Evolutionary conservation across 2,888 invertebrate species (phyloP).

Genomic region (Lysandra bellargus): DNA sequence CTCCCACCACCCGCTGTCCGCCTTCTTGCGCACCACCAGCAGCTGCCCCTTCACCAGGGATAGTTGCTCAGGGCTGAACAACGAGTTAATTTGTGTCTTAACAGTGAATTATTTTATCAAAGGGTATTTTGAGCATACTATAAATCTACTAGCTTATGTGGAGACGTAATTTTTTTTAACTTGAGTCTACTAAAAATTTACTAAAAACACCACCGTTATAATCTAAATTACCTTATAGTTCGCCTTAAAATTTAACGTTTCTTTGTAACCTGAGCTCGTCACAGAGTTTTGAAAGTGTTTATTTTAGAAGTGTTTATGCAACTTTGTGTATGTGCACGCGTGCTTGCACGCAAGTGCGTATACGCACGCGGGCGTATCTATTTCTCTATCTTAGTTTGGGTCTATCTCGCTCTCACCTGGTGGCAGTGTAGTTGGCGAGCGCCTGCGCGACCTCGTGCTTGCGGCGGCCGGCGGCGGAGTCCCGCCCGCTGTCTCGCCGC

Average conservation of each 20-base stretch:
- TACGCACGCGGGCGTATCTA: no score
- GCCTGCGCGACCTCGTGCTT: conserved; percentile 97
- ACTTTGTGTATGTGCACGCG: neutral
- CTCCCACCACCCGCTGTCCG: conserved; percentile 99
- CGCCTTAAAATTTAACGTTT: no score
- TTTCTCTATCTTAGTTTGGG: neutral
- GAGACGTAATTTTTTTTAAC: no score
- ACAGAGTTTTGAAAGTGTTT: no score
- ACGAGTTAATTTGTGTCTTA: neutral
- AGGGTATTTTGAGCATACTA: no score
- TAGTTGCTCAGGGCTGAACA: conserved; percentile 91
- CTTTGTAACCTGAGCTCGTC: no score
- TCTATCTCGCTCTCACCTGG: conserved; percentile 57
- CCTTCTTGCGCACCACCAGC: conserved; percentile 97
- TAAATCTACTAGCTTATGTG: no score
- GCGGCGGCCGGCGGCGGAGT: conserved; percentile 72
- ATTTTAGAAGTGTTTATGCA: neutral
- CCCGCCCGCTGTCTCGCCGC: conserved; percentile 64
- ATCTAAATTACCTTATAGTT: no score
- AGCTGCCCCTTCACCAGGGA: conserved; percentile 94
- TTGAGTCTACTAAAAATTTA: no score
- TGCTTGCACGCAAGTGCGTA: no score
- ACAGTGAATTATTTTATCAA: no score
- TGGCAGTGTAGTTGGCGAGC: conserved; percentile 94
- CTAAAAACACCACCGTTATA: no score